phyloP scores from a whole-genome alignment of 2,888 invertebrate genomes.

The Rhogogaster chlorosoma region DNA sequence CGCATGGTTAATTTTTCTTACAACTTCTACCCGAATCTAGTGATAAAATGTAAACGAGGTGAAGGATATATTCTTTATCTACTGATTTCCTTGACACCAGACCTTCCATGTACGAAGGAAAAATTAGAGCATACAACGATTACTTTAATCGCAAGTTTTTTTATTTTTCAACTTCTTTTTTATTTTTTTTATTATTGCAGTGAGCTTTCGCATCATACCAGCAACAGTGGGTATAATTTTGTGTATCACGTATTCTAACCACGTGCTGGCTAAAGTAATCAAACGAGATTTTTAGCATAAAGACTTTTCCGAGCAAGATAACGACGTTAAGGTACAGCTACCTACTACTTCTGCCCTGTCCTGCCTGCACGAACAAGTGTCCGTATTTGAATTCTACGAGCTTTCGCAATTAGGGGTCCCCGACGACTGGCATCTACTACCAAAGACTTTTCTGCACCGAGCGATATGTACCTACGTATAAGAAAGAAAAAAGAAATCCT shows the following conservation, averaged over 20 bases:
- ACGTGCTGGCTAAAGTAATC: constrained; percentile 46
- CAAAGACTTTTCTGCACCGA: background rate
- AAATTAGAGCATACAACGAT: background rate
- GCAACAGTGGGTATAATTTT: constrained; percentile 36
- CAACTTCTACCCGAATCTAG: background rate
- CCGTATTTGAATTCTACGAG: constrained; percentile 37
- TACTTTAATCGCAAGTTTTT: background rate
- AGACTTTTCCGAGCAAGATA: constrained; percentile 47
- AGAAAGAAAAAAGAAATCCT: background rate
- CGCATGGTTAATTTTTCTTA: background rate
- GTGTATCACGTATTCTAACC: constrained; percentile 36
- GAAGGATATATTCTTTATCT: background rate
- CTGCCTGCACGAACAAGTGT: background rate
- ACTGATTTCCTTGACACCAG: background rate
- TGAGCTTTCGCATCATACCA: background rate
- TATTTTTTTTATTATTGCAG: background rate
- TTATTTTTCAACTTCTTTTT: background rate
- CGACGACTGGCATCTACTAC: background rate
- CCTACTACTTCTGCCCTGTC: background rate
- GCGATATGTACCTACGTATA: background rate
- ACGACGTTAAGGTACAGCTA: constrained; percentile 29
- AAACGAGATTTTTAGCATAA: constrained; percentile 52
- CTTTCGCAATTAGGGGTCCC: constrained; percentile 23
- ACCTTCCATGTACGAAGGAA: background rate
- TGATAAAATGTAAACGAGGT: background rate